Conservation (phyloP, 2,888 invertebrate genomes). For the Brachynemurus nebulosus region DNA sequence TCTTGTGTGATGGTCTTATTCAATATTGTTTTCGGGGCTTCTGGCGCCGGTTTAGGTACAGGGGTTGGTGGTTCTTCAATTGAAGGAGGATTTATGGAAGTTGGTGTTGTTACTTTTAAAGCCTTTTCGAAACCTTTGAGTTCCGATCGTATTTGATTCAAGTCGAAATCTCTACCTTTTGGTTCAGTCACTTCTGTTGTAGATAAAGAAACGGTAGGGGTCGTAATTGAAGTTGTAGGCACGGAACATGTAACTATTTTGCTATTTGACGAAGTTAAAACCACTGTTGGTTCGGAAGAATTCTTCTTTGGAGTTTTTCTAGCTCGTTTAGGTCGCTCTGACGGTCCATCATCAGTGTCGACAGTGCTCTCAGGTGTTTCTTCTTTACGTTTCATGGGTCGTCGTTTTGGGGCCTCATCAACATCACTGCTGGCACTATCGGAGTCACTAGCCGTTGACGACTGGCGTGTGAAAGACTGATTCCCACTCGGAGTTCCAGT, state of each 20-base stretch:
- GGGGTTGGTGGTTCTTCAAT: slow-evolving; percentile 18
- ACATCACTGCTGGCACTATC: slow-evolving; percentile 23
- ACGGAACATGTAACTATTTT: slow-evolving; percentile 34
- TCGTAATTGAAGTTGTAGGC: slow-evolving; percentile 23
- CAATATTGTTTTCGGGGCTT: slow-evolving; percentile 9
- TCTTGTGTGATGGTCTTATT: slow-evolving; percentile 1
- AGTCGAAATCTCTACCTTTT: slow-evolving; percentile 63
- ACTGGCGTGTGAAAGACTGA: slow-evolving; percentile 17
- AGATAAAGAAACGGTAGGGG: too few species aligned
- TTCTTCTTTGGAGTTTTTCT: slow-evolving; percentile 30
- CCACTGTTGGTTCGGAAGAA: slow-evolving; percentile 29
- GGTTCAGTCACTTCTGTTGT: slow-evolving; percentile 24
- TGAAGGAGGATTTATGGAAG: slow-evolving; percentile 21
- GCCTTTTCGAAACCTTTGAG: slow-evolving; percentile 59
- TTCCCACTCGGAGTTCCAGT: slow-evolving; percentile 28
- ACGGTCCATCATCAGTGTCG: slow-evolving; percentile 26
- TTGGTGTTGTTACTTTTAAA: slow-evolving; percentile 25
- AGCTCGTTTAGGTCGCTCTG: slow-evolving; percentile 23
- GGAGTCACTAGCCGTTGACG: slow-evolving; percentile 7
- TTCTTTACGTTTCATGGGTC: slow-evolving; percentile 24
- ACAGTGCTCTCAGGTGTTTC: slow-evolving; percentile 14
- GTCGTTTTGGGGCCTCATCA: slow-evolving; percentile 22
- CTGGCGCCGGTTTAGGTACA: slow-evolving; percentile 10
- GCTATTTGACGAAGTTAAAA: slow-evolving; percentile 31
- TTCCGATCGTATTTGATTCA: slow-evolving; percentile 73